These are phyloP conservation scores for Scaptomyza graminum DNA, from an alignment of 1,140 invertebrate species.

Conservation along the genomic window DNA sequence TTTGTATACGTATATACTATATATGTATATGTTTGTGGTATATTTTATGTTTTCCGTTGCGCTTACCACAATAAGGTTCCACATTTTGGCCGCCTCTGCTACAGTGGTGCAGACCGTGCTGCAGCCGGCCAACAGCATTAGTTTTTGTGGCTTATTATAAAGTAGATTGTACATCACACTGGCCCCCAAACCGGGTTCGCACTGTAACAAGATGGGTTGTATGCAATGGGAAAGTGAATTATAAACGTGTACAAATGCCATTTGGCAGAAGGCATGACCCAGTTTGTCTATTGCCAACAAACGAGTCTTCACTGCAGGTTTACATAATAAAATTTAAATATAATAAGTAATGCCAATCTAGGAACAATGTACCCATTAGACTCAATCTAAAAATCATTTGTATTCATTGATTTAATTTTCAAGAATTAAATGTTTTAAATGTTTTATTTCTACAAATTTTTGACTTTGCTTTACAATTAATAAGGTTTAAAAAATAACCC, in stretches of 20 bases:
- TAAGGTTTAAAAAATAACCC: too few relatives aligned
- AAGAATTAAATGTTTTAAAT: neutral
- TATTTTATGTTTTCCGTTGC: conserved; percentile 12
- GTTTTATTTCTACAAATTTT: too few relatives aligned
- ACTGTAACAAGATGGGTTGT: conserved; percentile 86
- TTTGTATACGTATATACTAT: too few relatives aligned
- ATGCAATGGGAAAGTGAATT: conserved; percentile 44
- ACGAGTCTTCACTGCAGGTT: conserved; percentile 23
- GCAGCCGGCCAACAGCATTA: conserved; percentile 98
- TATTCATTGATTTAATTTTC: neutral
- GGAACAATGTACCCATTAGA: neutral
- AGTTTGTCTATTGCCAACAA: conserved; percentile 38
- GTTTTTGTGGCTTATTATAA: conserved; percentile 97
- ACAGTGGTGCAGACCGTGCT: conserved; percentile 99
- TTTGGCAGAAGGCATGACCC: conserved; percentile 48
- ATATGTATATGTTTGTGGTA: neutral
- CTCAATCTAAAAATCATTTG: neutral
- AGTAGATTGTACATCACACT: conserved; percentile 99
- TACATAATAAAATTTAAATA: conserved; percentile 26
- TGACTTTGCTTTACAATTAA: too few relatives aligned
- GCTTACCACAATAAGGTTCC: conserved; percentile 99
- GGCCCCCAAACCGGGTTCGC: conserved; percentile 98
- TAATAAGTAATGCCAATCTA: neutral
- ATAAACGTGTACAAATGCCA: conserved; percentile 31
- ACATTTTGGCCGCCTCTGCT: conserved; percentile 99